Evolutionary conservation across 2,888 invertebrate genomes (phyloP).

Genomic region (Syrphus vitripennis): DNA sequence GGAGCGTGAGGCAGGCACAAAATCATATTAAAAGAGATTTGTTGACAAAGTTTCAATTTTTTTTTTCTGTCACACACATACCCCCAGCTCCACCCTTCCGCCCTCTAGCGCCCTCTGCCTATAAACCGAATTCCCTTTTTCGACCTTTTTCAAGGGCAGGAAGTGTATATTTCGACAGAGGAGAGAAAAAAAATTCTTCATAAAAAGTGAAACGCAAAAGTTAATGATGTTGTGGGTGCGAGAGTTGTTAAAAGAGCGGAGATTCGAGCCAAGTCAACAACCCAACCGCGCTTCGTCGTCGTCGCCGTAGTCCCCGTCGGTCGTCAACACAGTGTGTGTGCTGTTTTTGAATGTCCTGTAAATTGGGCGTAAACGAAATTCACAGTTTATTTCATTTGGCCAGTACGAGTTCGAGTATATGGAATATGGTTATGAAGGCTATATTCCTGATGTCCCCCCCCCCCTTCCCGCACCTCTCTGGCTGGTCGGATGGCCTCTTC

Average conservation of each 20-base stretch:
- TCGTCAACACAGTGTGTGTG: background rate
- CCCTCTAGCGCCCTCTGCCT: background rate
- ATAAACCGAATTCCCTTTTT: background rate
- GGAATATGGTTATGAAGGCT: too few relatives aligned
- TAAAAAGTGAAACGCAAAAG: constrained; percentile 62
- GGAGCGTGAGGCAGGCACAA: constrained; percentile 32
- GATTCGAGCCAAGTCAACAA: background rate
- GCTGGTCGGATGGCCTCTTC: background rate
- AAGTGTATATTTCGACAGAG: constrained; percentile 33
- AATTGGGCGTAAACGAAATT: constrained; percentile 68
- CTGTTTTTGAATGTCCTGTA: constrained; percentile 62
- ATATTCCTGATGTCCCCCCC: background rate
- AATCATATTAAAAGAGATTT: constrained; percentile 71
- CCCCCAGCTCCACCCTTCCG: background rate
- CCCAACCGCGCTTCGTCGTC: too few relatives aligned
- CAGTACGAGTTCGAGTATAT: constrained; percentile 17
- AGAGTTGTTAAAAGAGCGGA: background rate
- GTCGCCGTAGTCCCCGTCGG: too few relatives aligned
- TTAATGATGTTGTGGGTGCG: constrained; percentile 59
- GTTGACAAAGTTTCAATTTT: constrained; percentile 70
- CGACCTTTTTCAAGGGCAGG: constrained; percentile 11
- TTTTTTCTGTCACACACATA: background rate
- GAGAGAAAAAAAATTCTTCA: constrained; percentile 31
- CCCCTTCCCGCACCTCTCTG: background rate
- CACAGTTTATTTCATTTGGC: constrained; percentile 68